Base-by-base conservation (phyloP, 2,113 vertebrate genomes). In the Eurypyga helias region DNA sequence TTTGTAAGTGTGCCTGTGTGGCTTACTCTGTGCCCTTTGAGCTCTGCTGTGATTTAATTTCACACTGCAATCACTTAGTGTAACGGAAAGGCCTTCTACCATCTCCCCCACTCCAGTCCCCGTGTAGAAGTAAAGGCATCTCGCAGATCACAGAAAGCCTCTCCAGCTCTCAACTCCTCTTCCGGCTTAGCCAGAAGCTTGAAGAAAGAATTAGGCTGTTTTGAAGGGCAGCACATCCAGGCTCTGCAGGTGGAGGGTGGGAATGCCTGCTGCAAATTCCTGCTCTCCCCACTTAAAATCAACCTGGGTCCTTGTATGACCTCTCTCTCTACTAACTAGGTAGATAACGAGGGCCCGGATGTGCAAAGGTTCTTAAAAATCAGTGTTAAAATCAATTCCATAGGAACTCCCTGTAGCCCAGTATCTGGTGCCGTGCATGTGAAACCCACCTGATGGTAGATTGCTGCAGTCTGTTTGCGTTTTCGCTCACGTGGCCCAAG, bases 51-150 rank as follows among this genome's bases (percentile, higher is more conserved):
- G 26, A 72, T 80, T 92, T 89, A 87, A 93, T 94, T 96, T 85
- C 80, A 66, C 48, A 11, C 52, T 95, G 62, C 66, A 87, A 19
- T 91, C 65, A n/a, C 69, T 72, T 71, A 65, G 23, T 57, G 36
- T 77, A 87, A 76, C 69, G 34, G 61, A 82, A 95, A 48, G 36
- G 34, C 69, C 65, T 92, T 94, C 76, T 57, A 89, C 73, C 31
- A 69, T 87, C 77, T 94, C 54, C 17, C 31, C 13, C 6, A 34
- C 13, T 87, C 69, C 20, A 84, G 54, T 95, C 80, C 52, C 87
- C 73, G 46, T 84, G 87, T 89, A 91, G 93, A 94, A 94, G 95
- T 93, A 94, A 95, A 90, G 82, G 58, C 25, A 13, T 81, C 36
- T 93, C 61, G 61, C 8, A 91, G 76, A 91, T 73, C 90, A 93